phyloP scores from a whole-genome alignment of 2,113 vertebrate species.

The Halichoerus grypus region DNA sequence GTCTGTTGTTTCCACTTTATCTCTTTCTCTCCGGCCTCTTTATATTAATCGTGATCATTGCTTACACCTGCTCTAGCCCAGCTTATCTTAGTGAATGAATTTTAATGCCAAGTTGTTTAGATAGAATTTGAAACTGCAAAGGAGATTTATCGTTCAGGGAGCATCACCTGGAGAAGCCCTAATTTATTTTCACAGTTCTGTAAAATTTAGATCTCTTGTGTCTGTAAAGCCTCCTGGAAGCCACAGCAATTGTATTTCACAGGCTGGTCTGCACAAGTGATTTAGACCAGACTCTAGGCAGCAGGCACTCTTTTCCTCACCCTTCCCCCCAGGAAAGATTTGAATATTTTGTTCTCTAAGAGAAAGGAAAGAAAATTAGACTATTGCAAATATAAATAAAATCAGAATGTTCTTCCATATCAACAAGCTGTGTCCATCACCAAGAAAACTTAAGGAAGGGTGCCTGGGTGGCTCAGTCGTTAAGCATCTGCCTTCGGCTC shows the following conservation, averaged over 20 bases:
- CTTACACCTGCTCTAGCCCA: conserved; percentile 65
- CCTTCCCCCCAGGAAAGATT: background rate
- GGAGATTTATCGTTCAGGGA: conserved; percentile 80
- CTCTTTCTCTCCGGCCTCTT: conserved; percentile 7
- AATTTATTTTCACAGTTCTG: conserved; percentile 83
- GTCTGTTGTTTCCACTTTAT: background rate
- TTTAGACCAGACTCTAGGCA: conserved; percentile 70
- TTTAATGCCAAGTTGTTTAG: conserved; percentile 77
- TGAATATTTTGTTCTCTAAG: conserved; percentile 46
- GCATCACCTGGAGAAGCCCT: conserved; percentile 70
- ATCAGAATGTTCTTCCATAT: background rate
- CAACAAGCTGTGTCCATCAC: background rate
- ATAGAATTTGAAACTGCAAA: conserved; percentile 75
- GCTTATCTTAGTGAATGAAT: conserved; percentile 71
- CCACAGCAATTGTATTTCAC: conserved; percentile 76
- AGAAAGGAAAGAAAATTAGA: conserved; percentile 42
- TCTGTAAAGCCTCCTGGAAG: conserved; percentile 80
- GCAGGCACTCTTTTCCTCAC: conserved; percentile 41
- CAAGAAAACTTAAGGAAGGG: background rate
- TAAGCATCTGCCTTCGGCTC: too few species aligned
- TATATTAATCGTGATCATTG: conserved; percentile 65
- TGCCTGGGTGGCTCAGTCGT: too few species aligned
- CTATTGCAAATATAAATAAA: conserved; percentile 17
- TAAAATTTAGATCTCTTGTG: conserved; percentile 80
- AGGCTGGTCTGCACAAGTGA: conserved; percentile 59